Conservation (phyloP, 1,140 invertebrate species). For the Homarus americanus region DNA sequence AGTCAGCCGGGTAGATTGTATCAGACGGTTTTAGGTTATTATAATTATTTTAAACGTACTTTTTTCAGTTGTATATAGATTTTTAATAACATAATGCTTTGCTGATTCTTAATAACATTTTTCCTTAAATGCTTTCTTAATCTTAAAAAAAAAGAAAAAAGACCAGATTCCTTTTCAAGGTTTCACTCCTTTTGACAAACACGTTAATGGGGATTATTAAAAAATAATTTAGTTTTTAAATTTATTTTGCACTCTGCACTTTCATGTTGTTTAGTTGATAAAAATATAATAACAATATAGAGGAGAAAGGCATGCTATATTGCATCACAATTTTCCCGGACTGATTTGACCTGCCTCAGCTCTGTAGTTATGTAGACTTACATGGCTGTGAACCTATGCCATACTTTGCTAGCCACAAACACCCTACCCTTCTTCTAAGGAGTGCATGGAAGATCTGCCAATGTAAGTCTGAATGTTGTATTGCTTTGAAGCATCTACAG, state of each 20-base stretch:
- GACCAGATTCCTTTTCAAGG: neutral
- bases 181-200: no score
- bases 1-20: slow-evolving; percentile 25
- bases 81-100: neutral
- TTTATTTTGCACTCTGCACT: no score
- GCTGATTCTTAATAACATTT: no score
- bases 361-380: slow-evolving; percentile 30
- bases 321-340: slow-evolving; percentile 17
- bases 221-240: no score
- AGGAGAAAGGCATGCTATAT: neutral
- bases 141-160: no score
- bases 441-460: slow-evolving; percentile 53
- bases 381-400: slow-evolving; percentile 57
- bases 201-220: no score
- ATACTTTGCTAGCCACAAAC: slow-evolving; percentile 55
- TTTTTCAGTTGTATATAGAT: neutral
- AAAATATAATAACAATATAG: no score
- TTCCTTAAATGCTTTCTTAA: neutral
- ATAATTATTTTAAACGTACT: no score
- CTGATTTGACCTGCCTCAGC: slow-evolving; percentile 35
- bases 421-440: slow-evolving; percentile 27
- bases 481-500: slow-evolving; percentile 43
- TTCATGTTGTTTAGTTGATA: no score
- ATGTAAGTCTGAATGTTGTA: slow-evolving; percentile 42
- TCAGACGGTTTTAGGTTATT: no score